Evolutionary conservation across 2,888 invertebrate species (phyloP), one percentile per base, ranked within the genome.

Genomic region (Lithosia quadra): DNA sequence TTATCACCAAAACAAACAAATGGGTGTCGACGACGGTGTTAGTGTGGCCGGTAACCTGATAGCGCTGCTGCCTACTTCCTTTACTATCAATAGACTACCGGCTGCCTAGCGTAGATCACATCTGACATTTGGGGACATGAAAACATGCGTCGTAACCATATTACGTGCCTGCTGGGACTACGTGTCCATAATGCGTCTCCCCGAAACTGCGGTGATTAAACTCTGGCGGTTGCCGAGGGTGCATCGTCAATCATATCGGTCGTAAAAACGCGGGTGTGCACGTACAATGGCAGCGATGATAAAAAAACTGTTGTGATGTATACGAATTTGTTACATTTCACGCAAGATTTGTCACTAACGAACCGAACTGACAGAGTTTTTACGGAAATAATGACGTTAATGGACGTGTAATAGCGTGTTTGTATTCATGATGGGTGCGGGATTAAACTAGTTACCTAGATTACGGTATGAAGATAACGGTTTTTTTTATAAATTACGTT

Each of bases 251-350:
- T 92, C 91, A 91, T 90, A 90, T 83, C 74, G 73, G 74, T 85
- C 88, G 85, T 92, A 90, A 91, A 89, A 89, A 86, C 85, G 77
- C 78, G 79, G 78, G 80, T 85, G 83, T 87, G 83, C 84, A 83
- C 83, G 88, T 84, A 85, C 77, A 81, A 74, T 69, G 76, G 74
- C 79, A 81, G 78, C 73, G 68, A 75, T 71, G 74, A 77, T 74
- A 81, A 81, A 68, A 85, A 83, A 85, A 83, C 36, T 77, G 76
- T 82, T 81, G 72, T 74, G 78, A 74, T 80, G 74, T 79, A 81
- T 81, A 82, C 84, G 84, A 86, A 90, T 89, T 89, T 89, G 90
- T 91, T 87, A 88, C 78, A 89, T 90, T 90, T 92, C 88, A 91
- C 91, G 88, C 90, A 84, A 84, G 84, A 81, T 83, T 84, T 82